phyloP scores from a whole-genome alignment of 1,140 invertebrate genomes.

The Portunus trituberculatus region DNA sequence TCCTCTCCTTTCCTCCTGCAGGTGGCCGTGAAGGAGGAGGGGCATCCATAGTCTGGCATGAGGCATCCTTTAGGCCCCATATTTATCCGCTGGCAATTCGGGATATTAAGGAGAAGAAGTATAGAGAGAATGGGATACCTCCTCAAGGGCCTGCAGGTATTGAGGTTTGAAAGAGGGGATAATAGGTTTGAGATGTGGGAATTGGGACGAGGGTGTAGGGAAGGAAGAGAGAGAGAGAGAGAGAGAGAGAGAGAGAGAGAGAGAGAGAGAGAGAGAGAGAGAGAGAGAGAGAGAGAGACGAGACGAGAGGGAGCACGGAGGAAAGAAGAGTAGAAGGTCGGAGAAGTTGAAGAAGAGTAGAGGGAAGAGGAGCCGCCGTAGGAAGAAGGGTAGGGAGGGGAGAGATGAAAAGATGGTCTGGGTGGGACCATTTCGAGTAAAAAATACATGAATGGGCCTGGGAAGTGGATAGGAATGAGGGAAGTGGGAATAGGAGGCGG shows the following conservation, averaged over 20 bases:
- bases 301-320: background rate
- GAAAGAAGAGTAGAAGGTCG: background rate
- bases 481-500: background rate
- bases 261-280: background rate
- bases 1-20: background rate
- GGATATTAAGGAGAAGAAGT: constrained; percentile 60
- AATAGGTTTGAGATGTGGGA: constrained; percentile 60
- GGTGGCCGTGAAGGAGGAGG: constrained; percentile 47
- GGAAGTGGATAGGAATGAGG: too few relatives aligned
- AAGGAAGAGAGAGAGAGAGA: background rate
- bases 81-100: constrained; percentile 57
- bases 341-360: background rate
- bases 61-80: constrained; percentile 56
- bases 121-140: constrained; percentile 31
- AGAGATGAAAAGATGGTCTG: background rate
- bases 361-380: background rate
- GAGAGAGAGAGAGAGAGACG: background rate
- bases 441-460: background rate
- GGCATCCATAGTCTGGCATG: constrained; percentile 61
- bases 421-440: background rate
- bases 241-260: background rate
- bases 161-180: constrained; percentile 65
- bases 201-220: constrained; percentile 32
- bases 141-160: constrained; percentile 54
- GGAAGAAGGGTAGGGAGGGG: background rate